Percentiles rank a stretch among this genome's conserved stretches.
Conservation (phyloP, 2,888 invertebrate genomes). For the Phorcus lineatus region DNA sequence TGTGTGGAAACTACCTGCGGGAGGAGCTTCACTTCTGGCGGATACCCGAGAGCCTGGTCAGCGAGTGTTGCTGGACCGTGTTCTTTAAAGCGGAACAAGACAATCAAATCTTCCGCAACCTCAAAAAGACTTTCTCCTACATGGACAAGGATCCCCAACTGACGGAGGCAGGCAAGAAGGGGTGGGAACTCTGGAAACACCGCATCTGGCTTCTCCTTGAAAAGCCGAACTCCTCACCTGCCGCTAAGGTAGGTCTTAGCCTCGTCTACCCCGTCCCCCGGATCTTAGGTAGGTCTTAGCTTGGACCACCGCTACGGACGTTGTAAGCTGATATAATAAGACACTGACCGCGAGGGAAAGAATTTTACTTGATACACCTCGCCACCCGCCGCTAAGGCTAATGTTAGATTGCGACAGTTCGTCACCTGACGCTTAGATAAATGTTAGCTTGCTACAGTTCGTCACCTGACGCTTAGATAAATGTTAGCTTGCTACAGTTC, state of each 20-base stretch:
- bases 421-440: no score
- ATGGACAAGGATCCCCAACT: neutral
- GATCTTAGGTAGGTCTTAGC: slow-evolving; percentile 42
- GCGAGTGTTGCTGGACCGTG: slow-evolving; percentile 56
- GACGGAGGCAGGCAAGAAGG: neutral
- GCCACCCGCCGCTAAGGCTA: no score
- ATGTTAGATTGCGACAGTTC: no score
- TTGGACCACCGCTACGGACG: no score
- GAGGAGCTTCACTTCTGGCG: slow-evolving; percentile 61
- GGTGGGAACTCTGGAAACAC: neutral
- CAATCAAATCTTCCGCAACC: slow-evolving; percentile 37
- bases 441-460: no score
- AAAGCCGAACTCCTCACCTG: slow-evolving; percentile 44
- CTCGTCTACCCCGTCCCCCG: slow-evolving; percentile 26
- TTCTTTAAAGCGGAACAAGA: slow-evolving; percentile 45
- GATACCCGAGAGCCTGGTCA: slow-evolving; percentile 49
- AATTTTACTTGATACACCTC: no score
- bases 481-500: no score
- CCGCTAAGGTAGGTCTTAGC: slow-evolving; percentile 42
- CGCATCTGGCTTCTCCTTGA: slow-evolving; percentile 50
- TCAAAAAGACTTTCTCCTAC: slow-evolving; percentile 28
- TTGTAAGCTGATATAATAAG: no score
- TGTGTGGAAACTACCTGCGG: slow-evolving; percentile 56
- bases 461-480: no score
- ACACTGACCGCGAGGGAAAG: no score